phyloP scores from a whole-genome alignment of 2,888 invertebrate species.

The Dasysyrphus tricinctus region DNA sequence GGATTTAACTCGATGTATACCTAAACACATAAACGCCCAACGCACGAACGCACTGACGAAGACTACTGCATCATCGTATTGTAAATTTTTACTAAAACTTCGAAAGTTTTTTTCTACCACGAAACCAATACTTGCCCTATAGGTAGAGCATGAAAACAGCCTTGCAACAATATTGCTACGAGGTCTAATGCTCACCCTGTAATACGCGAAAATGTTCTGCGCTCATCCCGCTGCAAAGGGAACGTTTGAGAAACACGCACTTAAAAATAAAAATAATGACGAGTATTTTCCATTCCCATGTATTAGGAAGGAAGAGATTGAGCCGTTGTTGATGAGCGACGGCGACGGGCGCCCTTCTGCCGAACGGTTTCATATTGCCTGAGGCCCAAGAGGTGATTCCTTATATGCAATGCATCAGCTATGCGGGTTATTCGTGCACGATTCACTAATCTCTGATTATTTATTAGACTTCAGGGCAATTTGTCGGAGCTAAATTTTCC shows the following conservation, averaged over 20 bases:
- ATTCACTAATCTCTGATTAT: slow-evolving; percentile 73
- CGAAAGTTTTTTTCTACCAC: no score
- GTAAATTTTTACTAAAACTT: no score
- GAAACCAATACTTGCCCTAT: no score
- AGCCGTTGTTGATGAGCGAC: slow-evolving; percentile 51
- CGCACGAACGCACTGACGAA: no score
- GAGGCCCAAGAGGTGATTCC: slow-evolving; percentile 33
- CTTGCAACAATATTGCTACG: slow-evolving; percentile 10
- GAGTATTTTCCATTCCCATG: slow-evolving; percentile 32
- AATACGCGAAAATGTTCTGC: neutral
- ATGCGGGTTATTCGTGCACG: slow-evolving; percentile 57
- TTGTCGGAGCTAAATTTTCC: slow-evolving; percentile 62
- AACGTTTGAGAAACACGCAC: slow-evolving; percentile 61
- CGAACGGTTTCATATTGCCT: slow-evolving; percentile 43
- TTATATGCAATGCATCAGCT: neutral
- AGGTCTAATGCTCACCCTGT: slow-evolving; percentile 43
- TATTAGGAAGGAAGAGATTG: slow-evolving; percentile 47
- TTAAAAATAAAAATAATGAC: slow-evolving; percentile 69
- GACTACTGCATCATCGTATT: no score
- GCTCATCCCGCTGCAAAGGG: neutral
- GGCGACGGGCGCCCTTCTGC: slow-evolving; percentile 59
- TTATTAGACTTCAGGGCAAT: slow-evolving; percentile 71
- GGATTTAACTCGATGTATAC: no score
- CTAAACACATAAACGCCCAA: no score
- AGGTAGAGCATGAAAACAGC: no score